These are phyloP conservation scores for Gobio occitaniae DNA, from an alignment of 2,797 vertebrate genomes.

Conservation along the genomic window DNA sequence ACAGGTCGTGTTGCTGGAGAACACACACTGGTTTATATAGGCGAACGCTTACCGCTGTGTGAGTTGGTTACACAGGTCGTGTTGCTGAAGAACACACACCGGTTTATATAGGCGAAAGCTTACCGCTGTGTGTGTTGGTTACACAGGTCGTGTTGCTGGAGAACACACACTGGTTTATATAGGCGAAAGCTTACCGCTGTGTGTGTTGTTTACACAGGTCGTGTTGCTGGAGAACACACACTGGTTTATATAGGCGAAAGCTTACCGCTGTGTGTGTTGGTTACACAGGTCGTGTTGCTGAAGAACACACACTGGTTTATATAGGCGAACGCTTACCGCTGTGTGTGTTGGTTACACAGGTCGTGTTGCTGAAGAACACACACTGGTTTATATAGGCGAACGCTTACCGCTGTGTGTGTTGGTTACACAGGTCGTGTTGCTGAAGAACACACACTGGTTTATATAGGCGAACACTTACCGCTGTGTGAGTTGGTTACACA, in stretches of 20 bases:
- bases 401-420: constrained; percentile 60
- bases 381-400: not conserved
- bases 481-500: constrained; percentile 65
- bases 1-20: not conserved
- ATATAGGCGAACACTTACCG: constrained; percentile 36
- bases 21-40: too few species aligned
- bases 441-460: constrained; percentile 29
- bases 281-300: not conserved
- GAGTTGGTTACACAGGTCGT: too few species aligned
- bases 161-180: not conserved
- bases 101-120: not conserved
- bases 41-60: too few species aligned
- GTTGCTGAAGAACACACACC: too few species aligned
- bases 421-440: constrained; percentile 61
- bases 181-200: too few species aligned
- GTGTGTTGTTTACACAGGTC: too few species aligned
- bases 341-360: constrained; percentile 65
- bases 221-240: not conserved
- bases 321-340: constrained; percentile 42
- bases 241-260: too few species aligned
- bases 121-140: too few species aligned
- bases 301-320: not conserved
- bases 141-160: too few species aligned
- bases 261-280: too few species aligned
- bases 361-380: constrained; percentile 45